These are phyloP conservation scores for Syrphus vitripennis DNA, from an alignment of 2,888 invertebrate genomes.

Conservation along the genomic window DNA sequence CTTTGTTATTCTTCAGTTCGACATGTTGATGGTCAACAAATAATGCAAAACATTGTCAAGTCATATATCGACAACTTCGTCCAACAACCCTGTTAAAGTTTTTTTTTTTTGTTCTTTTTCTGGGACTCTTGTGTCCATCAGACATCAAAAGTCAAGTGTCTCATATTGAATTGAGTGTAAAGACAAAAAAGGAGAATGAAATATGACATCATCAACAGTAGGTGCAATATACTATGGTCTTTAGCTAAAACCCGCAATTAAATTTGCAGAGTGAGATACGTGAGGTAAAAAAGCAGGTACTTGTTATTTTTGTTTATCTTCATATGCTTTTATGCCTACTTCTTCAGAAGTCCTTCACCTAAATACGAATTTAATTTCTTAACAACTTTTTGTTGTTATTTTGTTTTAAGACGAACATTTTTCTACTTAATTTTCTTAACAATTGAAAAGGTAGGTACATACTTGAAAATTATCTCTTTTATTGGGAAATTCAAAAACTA, in stretches of 20 bases:
- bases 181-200: conserved; percentile 21
- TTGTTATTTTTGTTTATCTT: neutral
- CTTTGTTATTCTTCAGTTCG: neutral
- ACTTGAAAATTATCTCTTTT: too few relatives aligned
- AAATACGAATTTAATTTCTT: neutral
- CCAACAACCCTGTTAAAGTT: conserved; percentile 54
- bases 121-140: conserved; percentile 17
- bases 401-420: neutral
- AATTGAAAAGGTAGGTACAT: too few relatives aligned
- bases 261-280: conserved; percentile 34
- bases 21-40: conserved; percentile 55
- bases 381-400: too few relatives aligned
- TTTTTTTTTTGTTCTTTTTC: neutral
- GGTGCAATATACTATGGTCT: neutral
- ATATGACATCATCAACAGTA: conserved; percentile 58
- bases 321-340: neutral
- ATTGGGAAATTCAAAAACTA: too few relatives aligned
- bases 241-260: conserved; percentile 40
- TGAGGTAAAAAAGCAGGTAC: neutral
- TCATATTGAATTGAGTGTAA: conserved; percentile 30
- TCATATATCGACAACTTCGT: neutral
- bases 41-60: conserved; percentile 61
- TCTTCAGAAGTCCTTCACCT: neutral
- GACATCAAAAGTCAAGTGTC: conserved; percentile 56
- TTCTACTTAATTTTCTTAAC: neutral